A percentile compares a stretch with the other conserved stretches of the same genome.
phyloP scores from a whole-genome alignment of 2,888 invertebrate species.

The Ligdia adustata region DNA sequence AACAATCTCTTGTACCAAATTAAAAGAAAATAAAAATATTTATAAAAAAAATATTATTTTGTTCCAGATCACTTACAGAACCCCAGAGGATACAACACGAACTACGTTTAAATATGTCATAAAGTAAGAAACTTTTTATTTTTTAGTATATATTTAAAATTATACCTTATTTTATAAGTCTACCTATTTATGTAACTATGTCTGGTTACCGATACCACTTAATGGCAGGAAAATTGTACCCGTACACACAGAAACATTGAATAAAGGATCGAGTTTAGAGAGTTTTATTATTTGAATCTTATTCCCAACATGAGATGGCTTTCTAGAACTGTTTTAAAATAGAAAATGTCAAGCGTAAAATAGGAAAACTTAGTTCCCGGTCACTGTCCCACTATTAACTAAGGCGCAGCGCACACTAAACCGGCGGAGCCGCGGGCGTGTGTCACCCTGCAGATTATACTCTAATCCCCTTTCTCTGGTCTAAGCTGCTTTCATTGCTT shows the following conservation, averaged over 20 bases:
- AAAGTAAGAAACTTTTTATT: conserved; percentile 52
- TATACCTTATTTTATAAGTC: neutral
- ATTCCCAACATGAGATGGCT: too few species aligned
- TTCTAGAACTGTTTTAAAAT: too few species aligned
- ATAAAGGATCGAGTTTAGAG: too few species aligned
- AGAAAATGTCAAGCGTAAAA: conserved; percentile 3
- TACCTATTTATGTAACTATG: too few species aligned
- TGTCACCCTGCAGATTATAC: conserved; percentile 79
- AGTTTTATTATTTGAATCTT: too few species aligned
- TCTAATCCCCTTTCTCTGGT: conserved; percentile 75
- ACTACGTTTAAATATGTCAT: conserved; percentile 61
- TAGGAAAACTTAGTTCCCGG: conserved; percentile 6
- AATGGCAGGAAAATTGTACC: too few species aligned
- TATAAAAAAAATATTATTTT: too few species aligned
- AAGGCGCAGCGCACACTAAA: conserved; percentile 13
- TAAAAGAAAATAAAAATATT: too few species aligned
- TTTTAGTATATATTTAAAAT: neutral
- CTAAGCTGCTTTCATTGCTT: conserved; percentile 80
- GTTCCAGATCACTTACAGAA: conserved; percentile 55
- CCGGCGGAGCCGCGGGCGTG: conserved; percentile 59
- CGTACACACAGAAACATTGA: too few species aligned
- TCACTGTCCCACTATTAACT: conserved; percentile 20
- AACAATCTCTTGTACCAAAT: too few species aligned
- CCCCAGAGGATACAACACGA: conserved; percentile 14
- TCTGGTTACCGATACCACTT: too few species aligned